Conservation (phyloP, 2,888 invertebrate genomes). For the Antheraea assamensis region DNA sequence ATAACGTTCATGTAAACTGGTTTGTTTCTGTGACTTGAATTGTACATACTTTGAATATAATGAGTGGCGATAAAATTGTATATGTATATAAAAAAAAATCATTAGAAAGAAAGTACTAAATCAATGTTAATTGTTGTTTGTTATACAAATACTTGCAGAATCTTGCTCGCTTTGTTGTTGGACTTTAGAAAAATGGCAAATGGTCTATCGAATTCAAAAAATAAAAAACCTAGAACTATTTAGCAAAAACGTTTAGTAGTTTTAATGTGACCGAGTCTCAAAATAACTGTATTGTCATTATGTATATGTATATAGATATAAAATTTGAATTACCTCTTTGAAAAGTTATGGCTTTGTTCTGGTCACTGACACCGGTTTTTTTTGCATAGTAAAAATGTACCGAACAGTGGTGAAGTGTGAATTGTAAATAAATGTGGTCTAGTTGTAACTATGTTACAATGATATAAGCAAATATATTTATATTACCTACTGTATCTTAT, state of each 20-base stretch:
- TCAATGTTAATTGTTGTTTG: background rate
- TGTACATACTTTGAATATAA: background rate
- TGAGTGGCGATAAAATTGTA: background rate
- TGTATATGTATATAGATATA: too few species aligned
- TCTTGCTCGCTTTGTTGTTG: too few species aligned
- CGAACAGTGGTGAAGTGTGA: constrained; percentile 13
- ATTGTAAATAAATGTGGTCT: background rate
- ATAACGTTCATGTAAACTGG: constrained; percentile 7
- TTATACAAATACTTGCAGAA: background rate
- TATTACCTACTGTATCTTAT: background rate
- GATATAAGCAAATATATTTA: constrained; percentile 13
- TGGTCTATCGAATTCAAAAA: too few species aligned
- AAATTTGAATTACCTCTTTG: background rate
- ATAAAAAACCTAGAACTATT: too few species aligned
- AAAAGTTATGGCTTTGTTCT: background rate
- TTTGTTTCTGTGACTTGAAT: background rate
- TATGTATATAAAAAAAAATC: background rate
- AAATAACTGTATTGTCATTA: background rate
- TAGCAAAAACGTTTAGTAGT: too few species aligned
- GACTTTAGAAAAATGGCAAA: too few species aligned
- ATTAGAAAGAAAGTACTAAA: background rate
- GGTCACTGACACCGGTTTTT: constrained; percentile 17
- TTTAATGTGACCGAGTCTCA: too few species aligned
- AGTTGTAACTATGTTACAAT: constrained; percentile 12
- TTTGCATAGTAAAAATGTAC: constrained; percentile 8